Evolutionary conservation across 2,888 invertebrate genomes (phyloP).

Genomic region (Pristionchus entomophagus): DNA sequence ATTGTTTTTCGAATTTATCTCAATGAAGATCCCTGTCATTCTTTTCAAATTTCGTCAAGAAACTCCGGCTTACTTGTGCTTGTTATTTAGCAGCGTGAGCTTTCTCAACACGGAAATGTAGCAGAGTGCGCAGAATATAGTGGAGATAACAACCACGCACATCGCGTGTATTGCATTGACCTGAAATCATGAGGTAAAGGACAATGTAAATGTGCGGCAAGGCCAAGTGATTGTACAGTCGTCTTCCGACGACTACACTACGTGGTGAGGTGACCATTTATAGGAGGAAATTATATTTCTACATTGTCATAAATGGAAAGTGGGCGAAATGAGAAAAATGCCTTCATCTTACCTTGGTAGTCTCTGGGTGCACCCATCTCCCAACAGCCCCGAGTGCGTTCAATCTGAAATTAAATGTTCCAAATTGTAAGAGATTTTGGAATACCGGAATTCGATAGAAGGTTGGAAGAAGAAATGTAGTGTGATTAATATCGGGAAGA

Average conservation of each 20-base stretch:
- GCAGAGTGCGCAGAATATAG: background rate
- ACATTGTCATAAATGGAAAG: too few relatives aligned
- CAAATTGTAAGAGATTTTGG: background rate
- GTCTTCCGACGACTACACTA: too few relatives aligned
- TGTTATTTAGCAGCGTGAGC: background rate
- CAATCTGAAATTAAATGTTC: background rate
- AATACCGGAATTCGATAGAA: background rate
- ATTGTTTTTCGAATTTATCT: background rate
- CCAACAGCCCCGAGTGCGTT: background rate
- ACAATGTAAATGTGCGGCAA: too few relatives aligned
- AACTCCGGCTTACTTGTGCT: slow-evolving; percentile 12
- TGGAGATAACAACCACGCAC: slow-evolving; percentile 21
- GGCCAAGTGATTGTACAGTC: too few relatives aligned
- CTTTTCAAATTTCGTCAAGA: too few relatives aligned
- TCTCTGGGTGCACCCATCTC: slow-evolving; percentile 20
- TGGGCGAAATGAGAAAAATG: too few relatives aligned
- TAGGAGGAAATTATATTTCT: too few relatives aligned
- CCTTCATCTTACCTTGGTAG: background rate
- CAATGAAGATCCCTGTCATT: too few relatives aligned
- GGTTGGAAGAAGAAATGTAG: slow-evolving; percentile 6
- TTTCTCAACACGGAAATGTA: background rate
- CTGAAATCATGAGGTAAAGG: too few relatives aligned
- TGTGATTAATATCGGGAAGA: background rate
- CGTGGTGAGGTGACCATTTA: too few relatives aligned
- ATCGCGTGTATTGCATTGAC: background rate